A percentile compares a stretch with the other conserved stretches of the same genome.
Evolutionary conservation across 1,140 invertebrate genomes (phyloP).

Genomic region (Drosophila pseudoobscura): DNA sequence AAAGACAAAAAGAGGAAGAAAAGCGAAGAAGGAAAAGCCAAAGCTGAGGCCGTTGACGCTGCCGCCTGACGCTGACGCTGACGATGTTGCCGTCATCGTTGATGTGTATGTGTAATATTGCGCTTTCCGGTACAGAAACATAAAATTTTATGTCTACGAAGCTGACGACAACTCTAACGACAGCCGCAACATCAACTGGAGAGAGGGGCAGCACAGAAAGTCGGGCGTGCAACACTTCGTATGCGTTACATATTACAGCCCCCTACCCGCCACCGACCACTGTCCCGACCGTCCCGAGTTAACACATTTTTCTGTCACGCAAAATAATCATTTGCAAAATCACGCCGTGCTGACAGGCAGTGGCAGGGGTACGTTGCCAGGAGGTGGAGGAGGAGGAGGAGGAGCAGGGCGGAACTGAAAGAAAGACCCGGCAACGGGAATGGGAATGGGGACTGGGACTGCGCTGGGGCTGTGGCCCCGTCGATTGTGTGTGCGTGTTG

Average conservation of each 20-base stretch:
- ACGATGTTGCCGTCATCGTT: slow-evolving; percentile 48
- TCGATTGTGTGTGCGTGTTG: slow-evolving; percentile 18
- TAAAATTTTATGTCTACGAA: slow-evolving; percentile 78
- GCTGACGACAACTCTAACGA: slow-evolving; percentile 61
- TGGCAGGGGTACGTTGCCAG: background rate
- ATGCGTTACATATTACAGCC: slow-evolving; percentile 74
- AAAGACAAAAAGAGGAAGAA: slow-evolving; percentile 13
- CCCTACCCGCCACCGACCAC: background rate
- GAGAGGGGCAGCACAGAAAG: slow-evolving; percentile 22
- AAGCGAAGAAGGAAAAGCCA: slow-evolving; percentile 41
- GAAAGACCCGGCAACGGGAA: background rate
- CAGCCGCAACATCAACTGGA: slow-evolving; percentile 1
- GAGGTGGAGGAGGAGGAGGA: background rate
- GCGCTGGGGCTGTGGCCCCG: slow-evolving; percentile 13
- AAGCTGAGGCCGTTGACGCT: slow-evolving; percentile 55
- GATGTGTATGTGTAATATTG: slow-evolving; percentile 66
- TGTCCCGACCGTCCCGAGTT: slow-evolving; percentile 29
- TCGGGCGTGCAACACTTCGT: slow-evolving; percentile 70
- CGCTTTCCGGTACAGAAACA: slow-evolving; percentile 78
- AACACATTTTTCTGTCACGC: slow-evolving; percentile 80
- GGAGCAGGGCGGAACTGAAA: background rate
- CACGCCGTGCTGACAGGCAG: slow-evolving; percentile 62
- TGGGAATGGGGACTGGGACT: background rate
- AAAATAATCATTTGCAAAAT: slow-evolving; percentile 81
- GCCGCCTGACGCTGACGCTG: slow-evolving; percentile 30